phyloP scores from a whole-genome alignment of 2,888 invertebrate genomes.

The Melanostoma mellinum region DNA sequence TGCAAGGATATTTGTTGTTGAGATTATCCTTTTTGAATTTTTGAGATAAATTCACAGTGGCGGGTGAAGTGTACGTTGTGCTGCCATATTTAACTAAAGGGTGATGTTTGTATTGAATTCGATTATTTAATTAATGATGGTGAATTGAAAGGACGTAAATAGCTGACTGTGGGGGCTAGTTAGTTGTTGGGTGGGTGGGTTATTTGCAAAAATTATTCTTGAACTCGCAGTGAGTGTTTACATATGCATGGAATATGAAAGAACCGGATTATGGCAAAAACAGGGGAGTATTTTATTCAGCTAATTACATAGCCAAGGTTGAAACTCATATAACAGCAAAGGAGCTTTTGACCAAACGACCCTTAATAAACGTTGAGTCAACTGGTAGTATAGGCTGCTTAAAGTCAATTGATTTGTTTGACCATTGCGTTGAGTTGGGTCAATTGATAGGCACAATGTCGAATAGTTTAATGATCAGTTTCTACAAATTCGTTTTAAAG shows the following conservation, averaged over 20 bases:
- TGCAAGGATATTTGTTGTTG: constrained; percentile 66
- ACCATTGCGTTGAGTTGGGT: too few relatives aligned
- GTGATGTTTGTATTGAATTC: constrained; percentile 71
- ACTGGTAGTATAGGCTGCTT: too few relatives aligned
- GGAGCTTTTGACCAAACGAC: too few relatives aligned
- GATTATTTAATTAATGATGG: constrained; percentile 72
- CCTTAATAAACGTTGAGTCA: too few relatives aligned
- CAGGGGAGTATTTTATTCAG: constrained; percentile 10
- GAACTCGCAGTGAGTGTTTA: constrained; percentile 56
- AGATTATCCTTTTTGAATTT: constrained; percentile 72
- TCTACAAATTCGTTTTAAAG: too few relatives aligned
- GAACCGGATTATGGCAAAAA: constrained; percentile 44
- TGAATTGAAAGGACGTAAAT: constrained; percentile 59
- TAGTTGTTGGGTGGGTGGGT: constrained; percentile 7
- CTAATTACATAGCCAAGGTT: constrained; percentile 27
- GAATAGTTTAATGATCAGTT: too few relatives aligned
- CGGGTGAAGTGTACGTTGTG: constrained; percentile 10
- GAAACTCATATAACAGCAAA: neutral
- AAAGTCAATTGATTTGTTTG: too few relatives aligned
- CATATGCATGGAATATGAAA: constrained; percentile 60
- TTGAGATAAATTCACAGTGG: constrained; percentile 45
- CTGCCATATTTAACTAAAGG: constrained; percentile 34
- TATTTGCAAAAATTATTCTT: constrained; percentile 60
- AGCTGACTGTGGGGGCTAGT: constrained; percentile 19
- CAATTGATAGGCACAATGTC: too few relatives aligned